Evolutionary conservation across 2,113 vertebrate species (phyloP).

Genomic region (Pan troglodytes): DNA sequence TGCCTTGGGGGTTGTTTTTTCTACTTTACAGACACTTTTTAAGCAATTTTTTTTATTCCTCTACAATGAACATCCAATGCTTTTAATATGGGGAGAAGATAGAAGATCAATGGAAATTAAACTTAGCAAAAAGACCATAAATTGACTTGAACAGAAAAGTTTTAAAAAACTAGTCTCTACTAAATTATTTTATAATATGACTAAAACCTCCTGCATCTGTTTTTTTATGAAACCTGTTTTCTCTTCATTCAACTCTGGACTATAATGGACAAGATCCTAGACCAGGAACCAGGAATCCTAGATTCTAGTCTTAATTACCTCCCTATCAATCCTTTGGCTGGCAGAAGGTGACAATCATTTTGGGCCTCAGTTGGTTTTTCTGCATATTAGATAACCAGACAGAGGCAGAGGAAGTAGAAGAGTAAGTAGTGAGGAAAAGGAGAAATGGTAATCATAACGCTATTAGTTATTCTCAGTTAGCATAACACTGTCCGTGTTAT

Average conservation of each 20-base stretch:
- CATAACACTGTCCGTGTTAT: too few relatives aligned
- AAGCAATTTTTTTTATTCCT: background rate
- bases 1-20: background rate
- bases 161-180: constrained; percentile 25
- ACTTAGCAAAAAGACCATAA: constrained; percentile 3
- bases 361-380: background rate
- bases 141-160: background rate
- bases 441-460: background rate
- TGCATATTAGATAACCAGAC: background rate
- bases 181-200: constrained; percentile 22
- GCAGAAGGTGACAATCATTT: background rate
- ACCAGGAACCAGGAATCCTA: background rate
- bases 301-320: background rate
- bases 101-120: background rate
- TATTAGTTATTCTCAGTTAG: too few relatives aligned
- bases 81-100: constrained; percentile 17
- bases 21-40: background rate
- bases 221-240: background rate
- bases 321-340: background rate
- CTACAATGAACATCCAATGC: background rate
- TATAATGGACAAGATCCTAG: background rate
- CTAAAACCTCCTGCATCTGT: background rate
- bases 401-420: background rate
- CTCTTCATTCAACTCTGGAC: background rate
- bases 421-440: background rate